phyloP scores from a whole-genome alignment of 2,113 vertebrate species.

The Chunga burmeisteri region DNA sequence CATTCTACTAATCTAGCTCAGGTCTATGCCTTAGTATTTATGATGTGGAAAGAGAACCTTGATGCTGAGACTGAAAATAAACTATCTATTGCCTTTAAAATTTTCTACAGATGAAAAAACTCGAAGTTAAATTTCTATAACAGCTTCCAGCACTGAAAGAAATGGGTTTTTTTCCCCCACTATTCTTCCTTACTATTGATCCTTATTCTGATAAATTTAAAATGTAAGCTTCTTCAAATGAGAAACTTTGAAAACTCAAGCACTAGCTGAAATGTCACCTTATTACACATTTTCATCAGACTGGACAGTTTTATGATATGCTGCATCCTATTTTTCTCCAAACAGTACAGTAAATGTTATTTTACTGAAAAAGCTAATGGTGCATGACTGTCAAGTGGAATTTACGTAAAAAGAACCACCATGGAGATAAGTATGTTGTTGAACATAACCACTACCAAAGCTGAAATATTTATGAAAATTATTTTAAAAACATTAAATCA shows the following conservation, averaged over 20 bases:
- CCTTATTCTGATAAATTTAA: neutral
- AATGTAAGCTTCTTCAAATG: neutral
- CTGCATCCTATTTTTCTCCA: neutral
- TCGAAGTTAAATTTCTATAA: neutral
- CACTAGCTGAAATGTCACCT: neutral
- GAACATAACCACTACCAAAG: neutral
- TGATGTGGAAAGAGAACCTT: neutral
- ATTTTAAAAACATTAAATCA: neutral
- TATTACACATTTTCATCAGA: neutral
- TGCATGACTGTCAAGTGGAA: neutral
- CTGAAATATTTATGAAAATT: neutral
- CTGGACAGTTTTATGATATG: neutral
- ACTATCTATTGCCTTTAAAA: neutral
- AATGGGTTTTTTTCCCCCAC: neutral
- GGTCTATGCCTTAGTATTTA: neutral
- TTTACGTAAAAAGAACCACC: neutral
- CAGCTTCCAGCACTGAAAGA: neutral
- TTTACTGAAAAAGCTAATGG: neutral
- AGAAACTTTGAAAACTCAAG: neutral
- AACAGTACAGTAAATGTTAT: neutral
- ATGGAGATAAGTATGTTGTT: neutral
- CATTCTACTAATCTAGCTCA: neutral
- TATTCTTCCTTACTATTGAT: neutral
- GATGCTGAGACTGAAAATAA: neutral
- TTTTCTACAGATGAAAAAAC: neutral